Percentiles rank a stretch among this genome's conserved stretches.
phyloP scores from a whole-genome alignment of 2,888 invertebrate genomes.

The Philereme transversata region DNA sequence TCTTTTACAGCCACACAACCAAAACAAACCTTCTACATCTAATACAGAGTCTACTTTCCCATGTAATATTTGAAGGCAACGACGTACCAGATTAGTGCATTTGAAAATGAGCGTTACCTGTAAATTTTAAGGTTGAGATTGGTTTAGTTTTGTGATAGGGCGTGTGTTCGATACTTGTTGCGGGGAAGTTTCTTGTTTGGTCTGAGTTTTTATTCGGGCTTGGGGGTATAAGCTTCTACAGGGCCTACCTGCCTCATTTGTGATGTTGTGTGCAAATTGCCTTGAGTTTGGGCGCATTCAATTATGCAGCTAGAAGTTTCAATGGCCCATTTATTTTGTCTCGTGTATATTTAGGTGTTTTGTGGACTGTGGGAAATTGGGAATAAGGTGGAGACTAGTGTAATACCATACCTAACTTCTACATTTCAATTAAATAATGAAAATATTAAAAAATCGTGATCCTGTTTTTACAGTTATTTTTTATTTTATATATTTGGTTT shows the following conservation, averaged over 20 bases:
- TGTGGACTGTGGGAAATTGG: not conserved
- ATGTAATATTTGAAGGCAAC: constrained; percentile 3
- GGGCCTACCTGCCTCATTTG: constrained; percentile 20
- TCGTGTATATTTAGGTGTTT: constrained; percentile 14
- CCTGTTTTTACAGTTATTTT: too few species aligned
- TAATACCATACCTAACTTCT: too few species aligned
- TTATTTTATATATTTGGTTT: too few species aligned
- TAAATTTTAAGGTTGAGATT: constrained; percentile 28
- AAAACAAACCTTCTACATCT: constrained; percentile 26
- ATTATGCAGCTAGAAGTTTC: constrained; percentile 21
- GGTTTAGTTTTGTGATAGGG: constrained; percentile 20
- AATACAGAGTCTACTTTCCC: constrained; percentile 15
- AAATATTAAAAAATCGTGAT: too few species aligned
- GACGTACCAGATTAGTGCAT: constrained; percentile 11
- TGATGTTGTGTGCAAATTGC: constrained; percentile 25
- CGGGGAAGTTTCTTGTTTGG: constrained; percentile 29
- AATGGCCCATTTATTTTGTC: constrained; percentile 18
- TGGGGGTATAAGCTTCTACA: constrained; percentile 19
- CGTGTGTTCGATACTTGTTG: constrained; percentile 38
- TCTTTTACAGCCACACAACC: constrained; percentile 22
- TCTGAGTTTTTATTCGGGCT: constrained; percentile 33
- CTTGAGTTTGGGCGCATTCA: constrained; percentile 23
- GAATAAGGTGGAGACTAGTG: not conserved
- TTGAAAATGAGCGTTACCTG: constrained; percentile 26
- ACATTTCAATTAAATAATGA: too few species aligned